A percentile compares a stretch with the other conserved stretches of the same genome.
Evolutionary conservation across 2,797 vertebrate species (phyloP).

Genomic region (Cephalopachus bancanus): DNA sequence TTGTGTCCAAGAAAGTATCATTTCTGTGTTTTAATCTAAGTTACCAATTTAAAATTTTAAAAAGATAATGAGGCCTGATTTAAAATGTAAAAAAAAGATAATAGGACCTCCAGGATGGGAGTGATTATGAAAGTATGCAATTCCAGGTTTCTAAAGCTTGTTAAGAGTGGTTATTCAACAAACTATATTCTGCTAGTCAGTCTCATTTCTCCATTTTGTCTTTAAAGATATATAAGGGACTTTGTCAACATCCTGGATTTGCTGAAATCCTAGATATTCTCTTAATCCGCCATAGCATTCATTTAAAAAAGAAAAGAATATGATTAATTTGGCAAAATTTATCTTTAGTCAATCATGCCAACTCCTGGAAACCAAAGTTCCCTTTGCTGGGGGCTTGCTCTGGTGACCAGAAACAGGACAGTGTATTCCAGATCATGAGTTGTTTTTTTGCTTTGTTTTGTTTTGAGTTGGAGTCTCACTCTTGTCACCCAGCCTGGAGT

Average conservation of each 20-base stretch:
- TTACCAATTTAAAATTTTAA: background rate
- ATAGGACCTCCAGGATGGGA: background rate
- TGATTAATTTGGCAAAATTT: background rate
- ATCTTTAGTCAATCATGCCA: background rate
- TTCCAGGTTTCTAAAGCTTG: conserved; percentile 25
- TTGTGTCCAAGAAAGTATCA: background rate
- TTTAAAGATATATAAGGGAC: background rate
- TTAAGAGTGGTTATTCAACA: background rate
- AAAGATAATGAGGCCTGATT: background rate
- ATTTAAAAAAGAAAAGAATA: background rate
- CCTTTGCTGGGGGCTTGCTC: background rate
- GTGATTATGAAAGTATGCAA: background rate
- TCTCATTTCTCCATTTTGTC: background rate
- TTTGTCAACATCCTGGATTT: background rate
- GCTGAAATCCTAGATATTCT: background rate
- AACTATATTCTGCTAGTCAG: background rate
- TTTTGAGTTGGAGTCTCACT: too few species aligned
- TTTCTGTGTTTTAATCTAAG: background rate
- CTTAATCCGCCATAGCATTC: background rate
- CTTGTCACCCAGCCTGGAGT: too few species aligned
- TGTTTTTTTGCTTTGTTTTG: too few species aligned
- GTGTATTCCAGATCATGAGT: too few species aligned
- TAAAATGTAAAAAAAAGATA: background rate
- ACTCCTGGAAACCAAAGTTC: background rate
- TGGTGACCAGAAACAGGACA: background rate